phyloP scores from a whole-genome alignment of 2,888 invertebrate species.

The Rhaphigaster nebulosa region DNA sequence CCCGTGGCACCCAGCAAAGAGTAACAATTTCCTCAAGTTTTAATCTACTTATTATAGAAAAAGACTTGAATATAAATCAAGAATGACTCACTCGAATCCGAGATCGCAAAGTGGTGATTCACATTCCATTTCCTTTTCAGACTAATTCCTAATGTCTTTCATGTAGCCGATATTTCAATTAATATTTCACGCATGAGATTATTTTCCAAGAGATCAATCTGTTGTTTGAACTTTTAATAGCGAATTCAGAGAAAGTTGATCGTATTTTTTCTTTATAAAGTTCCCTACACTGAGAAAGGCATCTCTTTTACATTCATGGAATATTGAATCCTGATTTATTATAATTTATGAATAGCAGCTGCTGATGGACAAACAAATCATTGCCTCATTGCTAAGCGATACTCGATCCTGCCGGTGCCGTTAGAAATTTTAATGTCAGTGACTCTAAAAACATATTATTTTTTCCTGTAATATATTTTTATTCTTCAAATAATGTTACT shows the following conservation, averaged over 20 bases:
- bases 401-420: neutral
- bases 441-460: slow-evolving; percentile 1
- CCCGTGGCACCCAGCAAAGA: neutral
- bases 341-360: slow-evolving; percentile 2
- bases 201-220: neutral
- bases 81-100: neutral
- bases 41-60: neutral
- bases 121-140: neutral
- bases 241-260: neutral
- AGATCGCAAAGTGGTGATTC: slow-evolving; percentile 9
- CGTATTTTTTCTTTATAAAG: neutral
- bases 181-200: neutral
- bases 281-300: neutral
- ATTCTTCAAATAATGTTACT: too few relatives aligned
- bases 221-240: neutral
- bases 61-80: neutral
- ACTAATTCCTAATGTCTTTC: neutral
- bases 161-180: neutral
- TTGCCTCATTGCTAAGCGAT: neutral
- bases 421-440: slow-evolving; percentile 16
- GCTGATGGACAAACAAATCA: neutral
- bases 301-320: neutral
- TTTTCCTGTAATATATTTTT: neutral
- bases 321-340: neutral
- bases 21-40: neutral